Conservation (phyloP, 1,140 invertebrate species). For the Megalonaias nervosa region DNA sequence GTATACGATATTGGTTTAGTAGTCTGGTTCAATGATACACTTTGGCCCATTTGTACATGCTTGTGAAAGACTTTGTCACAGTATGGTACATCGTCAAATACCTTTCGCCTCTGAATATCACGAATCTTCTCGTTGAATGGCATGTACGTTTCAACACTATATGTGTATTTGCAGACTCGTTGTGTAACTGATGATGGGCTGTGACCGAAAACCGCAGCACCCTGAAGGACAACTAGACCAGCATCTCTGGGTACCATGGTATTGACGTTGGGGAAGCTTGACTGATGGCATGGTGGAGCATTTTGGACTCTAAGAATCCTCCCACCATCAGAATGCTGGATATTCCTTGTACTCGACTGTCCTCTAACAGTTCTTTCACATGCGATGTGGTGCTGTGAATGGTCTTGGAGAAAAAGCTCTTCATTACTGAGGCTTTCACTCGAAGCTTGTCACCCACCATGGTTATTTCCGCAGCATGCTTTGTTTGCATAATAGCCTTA, state of each 20-base stretch:
- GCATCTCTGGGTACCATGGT: neutral
- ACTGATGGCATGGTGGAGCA: neutral
- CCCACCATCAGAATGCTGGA: constrained; percentile 13
- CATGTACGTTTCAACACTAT: too few relatives aligned
- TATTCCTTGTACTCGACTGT: neutral
- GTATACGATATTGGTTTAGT: too few relatives aligned
- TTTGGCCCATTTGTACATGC: too few relatives aligned
- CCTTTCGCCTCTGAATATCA: too few relatives aligned
- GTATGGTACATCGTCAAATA: too few relatives aligned
- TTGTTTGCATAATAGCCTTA: neutral
- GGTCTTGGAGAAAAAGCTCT: neutral
- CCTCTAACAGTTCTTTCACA: neutral
- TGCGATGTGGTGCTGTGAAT: neutral
- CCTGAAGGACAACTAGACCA: too few relatives aligned
- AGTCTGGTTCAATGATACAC: too few relatives aligned
- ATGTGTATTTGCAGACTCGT: too few relatives aligned
- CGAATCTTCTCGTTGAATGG: too few relatives aligned
- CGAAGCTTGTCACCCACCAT: neutral
- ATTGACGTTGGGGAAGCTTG: neutral
- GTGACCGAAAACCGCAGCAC: too few relatives aligned
- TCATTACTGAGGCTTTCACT: neutral
- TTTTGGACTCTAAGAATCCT: constrained; percentile 6
- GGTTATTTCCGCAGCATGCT: neutral
- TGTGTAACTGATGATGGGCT: too few relatives aligned
- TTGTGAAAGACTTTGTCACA: too few relatives aligned